Evolutionary conservation across 2,113 vertebrate species (phyloP).

Genomic region (Notarius quadriscutis): DNA sequence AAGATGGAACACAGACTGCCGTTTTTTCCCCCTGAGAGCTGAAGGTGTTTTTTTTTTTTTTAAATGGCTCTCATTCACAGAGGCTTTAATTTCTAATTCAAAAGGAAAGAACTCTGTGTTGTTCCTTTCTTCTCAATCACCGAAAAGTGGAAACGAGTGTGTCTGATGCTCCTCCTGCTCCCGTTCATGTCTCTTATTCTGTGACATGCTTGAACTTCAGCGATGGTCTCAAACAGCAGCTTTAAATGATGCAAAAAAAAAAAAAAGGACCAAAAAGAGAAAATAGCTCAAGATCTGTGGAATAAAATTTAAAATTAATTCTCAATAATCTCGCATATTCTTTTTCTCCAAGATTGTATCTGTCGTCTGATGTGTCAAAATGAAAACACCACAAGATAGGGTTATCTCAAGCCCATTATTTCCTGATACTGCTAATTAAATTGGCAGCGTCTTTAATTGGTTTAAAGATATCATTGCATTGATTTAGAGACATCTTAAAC

Average conservation of each 20-base stretch:
- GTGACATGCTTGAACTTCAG: conserved; percentile 66
- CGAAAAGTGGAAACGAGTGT: conserved; percentile 62
- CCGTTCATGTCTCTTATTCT: conserved; percentile 58
- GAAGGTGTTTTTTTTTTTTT: not conserved
- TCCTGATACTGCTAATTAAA: conserved; percentile 81
- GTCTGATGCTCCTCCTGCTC: conserved; percentile 66
- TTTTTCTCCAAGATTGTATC: conserved; percentile 70
- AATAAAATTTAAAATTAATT: conserved; percentile 77
- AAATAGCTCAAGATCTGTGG: conserved; percentile 56
- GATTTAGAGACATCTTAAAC: conserved; percentile 79
- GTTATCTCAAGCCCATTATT: conserved; percentile 74
- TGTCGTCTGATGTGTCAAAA: conserved; percentile 76
- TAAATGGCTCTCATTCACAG: conserved; percentile 29
- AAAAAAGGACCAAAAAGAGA: conserved; percentile 54
- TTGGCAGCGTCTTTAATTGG: conserved; percentile 80
- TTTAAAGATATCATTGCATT: conserved; percentile 77
- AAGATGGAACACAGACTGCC: too few relatives aligned
- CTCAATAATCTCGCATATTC: conserved; percentile 64
- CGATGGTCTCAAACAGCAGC: conserved; percentile 66
- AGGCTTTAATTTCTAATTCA: conserved; percentile 66
- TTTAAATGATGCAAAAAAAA: conserved; percentile 62
- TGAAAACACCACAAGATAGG: conserved; percentile 74
- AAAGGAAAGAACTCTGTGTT: conserved; percentile 57
- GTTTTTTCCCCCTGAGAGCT: too few relatives aligned
- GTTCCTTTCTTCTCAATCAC: conserved; percentile 39